A percentile compares a stretch with the other conserved stretches of the same genome.
These are phyloP conservation scores for Helostoma temminkii DNA, from an alignment of 2,797 vertebrate species.

Conservation along the genomic window DNA sequence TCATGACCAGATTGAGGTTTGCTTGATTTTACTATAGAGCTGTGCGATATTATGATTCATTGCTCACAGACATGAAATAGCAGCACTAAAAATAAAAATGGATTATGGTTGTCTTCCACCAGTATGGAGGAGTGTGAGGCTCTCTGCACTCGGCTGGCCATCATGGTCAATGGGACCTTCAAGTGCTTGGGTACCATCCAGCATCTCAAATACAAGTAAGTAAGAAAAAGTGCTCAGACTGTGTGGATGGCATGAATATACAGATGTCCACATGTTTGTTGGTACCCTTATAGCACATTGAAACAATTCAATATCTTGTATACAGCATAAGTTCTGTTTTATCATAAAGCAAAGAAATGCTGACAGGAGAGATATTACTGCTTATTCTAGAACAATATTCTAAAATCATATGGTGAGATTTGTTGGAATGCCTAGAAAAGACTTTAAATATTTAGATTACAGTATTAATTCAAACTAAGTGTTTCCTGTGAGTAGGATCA, in stretches of 20 bases:
- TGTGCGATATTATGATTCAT: constrained; percentile 30
- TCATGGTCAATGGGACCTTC: constrained; percentile 97
- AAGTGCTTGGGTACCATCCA: constrained; percentile 97
- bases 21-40: constrained; percentile 14
- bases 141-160: constrained; percentile 95
- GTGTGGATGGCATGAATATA: background rate
- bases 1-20: constrained; percentile 4
- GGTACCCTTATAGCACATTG: background rate
- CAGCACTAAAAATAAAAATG: constrained; percentile 45
- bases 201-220: constrained; percentile 98
- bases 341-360: too few species aligned
- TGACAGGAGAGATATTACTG: too few species aligned
- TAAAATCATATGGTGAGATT: too few species aligned
- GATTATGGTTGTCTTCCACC: constrained; percentile 44
- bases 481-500: too few species aligned
- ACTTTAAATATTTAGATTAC: too few species aligned
- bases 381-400: too few species aligned
- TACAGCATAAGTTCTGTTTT: too few species aligned
- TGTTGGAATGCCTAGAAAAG: too few species aligned
- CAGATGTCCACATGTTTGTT: too few species aligned
- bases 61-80: constrained; percentile 15
- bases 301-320: too few species aligned
- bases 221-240: background rate
- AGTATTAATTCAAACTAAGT: too few species aligned
- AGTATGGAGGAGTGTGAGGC: constrained; percentile 99